phyloP scores from a whole-genome alignment of 1,140 invertebrate species.

The Rhagoletis zephyria region DNA sequence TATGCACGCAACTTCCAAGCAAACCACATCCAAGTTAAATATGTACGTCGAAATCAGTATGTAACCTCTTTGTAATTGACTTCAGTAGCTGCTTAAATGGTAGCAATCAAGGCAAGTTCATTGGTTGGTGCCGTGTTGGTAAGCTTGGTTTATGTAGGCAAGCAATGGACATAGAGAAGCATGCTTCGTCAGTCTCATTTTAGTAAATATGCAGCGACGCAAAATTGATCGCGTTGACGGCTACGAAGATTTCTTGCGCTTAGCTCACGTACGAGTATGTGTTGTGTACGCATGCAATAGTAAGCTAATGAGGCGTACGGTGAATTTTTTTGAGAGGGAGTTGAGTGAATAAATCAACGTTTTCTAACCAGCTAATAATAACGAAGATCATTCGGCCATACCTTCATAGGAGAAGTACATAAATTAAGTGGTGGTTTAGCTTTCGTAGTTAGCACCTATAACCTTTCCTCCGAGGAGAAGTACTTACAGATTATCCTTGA shows the following conservation, averaged over 20 bases:
- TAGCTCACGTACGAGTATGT: background rate
- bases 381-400: no score
- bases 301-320: background rate
- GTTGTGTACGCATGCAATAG: background rate
- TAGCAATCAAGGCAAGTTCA: background rate
- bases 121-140: no score
- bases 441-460: no score
- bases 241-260: background rate
- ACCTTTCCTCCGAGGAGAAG: no score
- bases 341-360: no score
- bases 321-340: background rate
- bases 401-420: no score
- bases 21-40: background rate
- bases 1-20: background rate
- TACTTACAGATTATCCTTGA: no score
- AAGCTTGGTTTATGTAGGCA: background rate
- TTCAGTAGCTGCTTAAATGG: conserved; percentile 24
- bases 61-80: background rate
- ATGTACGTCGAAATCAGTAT: background rate
- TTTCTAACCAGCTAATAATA: no score
- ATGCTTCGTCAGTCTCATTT: background rate
- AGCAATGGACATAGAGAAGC: background rate
- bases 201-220: background rate
- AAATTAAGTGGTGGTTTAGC: no score
- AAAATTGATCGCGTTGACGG: conserved; percentile 27